Base-by-base conservation (phyloP, 2,113 vertebrate species). In the Eretmochelys imbricata region DNA sequence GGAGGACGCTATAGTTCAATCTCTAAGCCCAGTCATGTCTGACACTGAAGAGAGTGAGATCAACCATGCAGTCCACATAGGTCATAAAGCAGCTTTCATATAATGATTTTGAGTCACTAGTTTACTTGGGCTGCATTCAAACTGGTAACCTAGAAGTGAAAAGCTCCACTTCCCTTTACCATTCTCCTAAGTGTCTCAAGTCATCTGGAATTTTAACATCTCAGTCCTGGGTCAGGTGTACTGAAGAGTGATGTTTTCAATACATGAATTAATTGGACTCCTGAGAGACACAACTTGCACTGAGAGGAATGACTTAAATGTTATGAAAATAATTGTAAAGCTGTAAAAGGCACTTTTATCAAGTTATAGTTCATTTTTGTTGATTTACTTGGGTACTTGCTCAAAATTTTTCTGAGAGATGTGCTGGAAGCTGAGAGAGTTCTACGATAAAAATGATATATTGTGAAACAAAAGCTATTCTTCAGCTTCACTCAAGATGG, bases 401-500 rank as follows among this genome's bases (percentile, higher is more conserved):
- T 89, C 80, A 83, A 88, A 69, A 84, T 93, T 90, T 53, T 95
- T 59, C n/a, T 89, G 59, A 55, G 89, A 91, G 49, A 94, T 76
- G 16, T 83, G n/a, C 76, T 89, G 59, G 76, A 93, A 89, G 69
- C 82, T 91, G 53, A 96, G 51, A 84, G 27, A 78, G 12, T 85
- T 94, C 84, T 78, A 85, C 53, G 79, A 75, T 95, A 94, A 95
- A 97, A 96, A 22, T 97, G 22, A 96, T 94, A 76, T 75, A 93
- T 12, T 82, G 48, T 90, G 19, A 81, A 94, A 69, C 31, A 95
- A 89, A 53, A 93, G 24, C 84, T 89, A 91, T 94, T 93, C 38
- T 87, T 96, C 91, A 95, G 13, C 46, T 88, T 62, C 49, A 90
- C 78, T 93, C 92, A 88, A 89, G 85, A 88, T 69, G 62, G 79